These are phyloP conservation scores for Enhydra lutris DNA, from an alignment of 2,113 vertebrate genomes.

Conservation along the genomic window DNA sequence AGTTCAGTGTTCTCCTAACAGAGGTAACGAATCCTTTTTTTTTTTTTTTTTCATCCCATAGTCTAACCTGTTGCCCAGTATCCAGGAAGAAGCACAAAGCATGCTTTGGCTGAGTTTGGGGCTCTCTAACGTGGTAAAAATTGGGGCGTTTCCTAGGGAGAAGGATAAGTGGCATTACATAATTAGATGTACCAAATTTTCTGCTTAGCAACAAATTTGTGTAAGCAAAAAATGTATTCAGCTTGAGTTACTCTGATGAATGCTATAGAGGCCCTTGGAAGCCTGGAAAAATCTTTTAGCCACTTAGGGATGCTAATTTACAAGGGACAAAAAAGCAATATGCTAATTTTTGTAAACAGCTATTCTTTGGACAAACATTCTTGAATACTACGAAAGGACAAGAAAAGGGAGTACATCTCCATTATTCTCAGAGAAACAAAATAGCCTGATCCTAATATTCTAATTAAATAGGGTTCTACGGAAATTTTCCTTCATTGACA, in stretches of 20 bases:
- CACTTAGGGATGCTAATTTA: conserved; percentile 85
- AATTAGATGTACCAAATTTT: conserved; percentile 85
- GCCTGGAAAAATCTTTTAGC: conserved; percentile 81
- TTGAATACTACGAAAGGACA: conserved; percentile 53
- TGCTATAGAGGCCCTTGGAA: conserved; percentile 83
- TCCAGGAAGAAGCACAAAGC: conserved; percentile 76
- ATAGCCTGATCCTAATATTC: conserved; percentile 54
- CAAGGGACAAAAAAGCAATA: conserved; percentile 81
- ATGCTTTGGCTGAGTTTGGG: conserved; percentile 75
- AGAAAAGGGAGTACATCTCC: conserved; percentile 56
- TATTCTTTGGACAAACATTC: conserved; percentile 77
- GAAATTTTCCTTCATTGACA: conserved; percentile 56
- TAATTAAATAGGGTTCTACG: conserved; percentile 28
- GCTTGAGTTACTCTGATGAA: conserved; percentile 85
- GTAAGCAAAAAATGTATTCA: conserved; percentile 83
- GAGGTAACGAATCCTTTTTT: conserved; percentile 69
- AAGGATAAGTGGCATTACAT: conserved; percentile 87
- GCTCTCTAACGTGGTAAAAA: conserved; percentile 80
- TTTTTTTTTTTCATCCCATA: conserved; percentile 71
- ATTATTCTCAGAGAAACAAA: conserved; percentile 71
- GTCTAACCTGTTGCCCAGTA: conserved; percentile 76
- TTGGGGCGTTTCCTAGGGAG: conserved; percentile 83
- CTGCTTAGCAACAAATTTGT: conserved; percentile 99
- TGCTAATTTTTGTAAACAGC: conserved; percentile 85
- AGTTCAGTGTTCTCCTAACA: conserved; percentile 26